These are phyloP conservation scores for Aythya fuligula DNA, from an alignment of 2,797 vertebrate species.

Conservation along the genomic window DNA sequence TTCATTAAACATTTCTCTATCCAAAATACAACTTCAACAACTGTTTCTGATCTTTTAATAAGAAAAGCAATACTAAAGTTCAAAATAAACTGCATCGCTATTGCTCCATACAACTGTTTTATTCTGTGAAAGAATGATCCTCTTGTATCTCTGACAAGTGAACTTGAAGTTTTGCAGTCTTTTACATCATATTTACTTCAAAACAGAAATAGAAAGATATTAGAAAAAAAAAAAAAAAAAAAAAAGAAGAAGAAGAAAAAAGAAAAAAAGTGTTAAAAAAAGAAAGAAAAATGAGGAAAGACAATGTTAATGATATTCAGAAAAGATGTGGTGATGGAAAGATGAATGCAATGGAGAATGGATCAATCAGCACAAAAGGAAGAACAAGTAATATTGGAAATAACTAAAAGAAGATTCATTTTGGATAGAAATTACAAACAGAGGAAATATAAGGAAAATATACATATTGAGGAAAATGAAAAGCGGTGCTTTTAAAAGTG, in stretches of 20 bases:
- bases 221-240: neutral
- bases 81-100: neutral
- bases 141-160: neutral
- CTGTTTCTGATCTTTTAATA: neutral
- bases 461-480: neutral
- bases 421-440: neutral
- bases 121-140: neutral
- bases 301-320: neutral
- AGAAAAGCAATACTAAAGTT: neutral
- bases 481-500: fast-evolving
- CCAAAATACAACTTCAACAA: neutral
- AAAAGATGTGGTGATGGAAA: neutral
- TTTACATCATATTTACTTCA: neutral
- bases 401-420: neutral
- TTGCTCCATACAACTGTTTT: fast-evolving
- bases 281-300: neutral
- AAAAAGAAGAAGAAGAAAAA: neutral
- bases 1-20: neutral
- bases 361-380: neutral
- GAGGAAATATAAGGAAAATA: neutral
- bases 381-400: neutral
- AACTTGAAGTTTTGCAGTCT: neutral
- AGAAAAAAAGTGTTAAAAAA: too few relatives aligned
- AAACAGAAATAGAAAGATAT: neutral
- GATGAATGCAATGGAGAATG: neutral